Evolutionary conservation across 2,888 invertebrate species (phyloP).

Genomic region (Campoplex nolae): DNA sequence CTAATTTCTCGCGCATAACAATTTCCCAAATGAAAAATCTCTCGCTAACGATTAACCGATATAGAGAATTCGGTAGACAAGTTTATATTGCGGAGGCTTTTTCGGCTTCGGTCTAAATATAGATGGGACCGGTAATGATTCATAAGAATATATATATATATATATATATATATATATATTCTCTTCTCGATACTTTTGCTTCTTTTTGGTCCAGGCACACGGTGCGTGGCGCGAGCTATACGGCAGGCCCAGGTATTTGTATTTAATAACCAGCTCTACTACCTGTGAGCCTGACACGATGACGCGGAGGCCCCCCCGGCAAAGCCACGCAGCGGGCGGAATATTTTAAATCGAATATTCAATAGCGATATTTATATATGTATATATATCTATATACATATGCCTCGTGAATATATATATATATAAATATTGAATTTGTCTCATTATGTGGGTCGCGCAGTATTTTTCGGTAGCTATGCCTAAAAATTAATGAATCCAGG

Average conservation of each 20-base stretch:
- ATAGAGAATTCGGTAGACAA: conserved; percentile 37
- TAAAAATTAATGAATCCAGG: conserved; percentile 72
- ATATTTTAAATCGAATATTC: conserved; percentile 58
- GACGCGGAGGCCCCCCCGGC: conserved; percentile 60
- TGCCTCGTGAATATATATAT: too few species aligned
- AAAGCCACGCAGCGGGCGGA: conserved; percentile 59
- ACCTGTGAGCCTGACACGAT: conserved; percentile 64
- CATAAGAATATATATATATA: conserved; percentile 64
- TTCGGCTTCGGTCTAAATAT: conserved; percentile 68
- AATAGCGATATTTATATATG: conserved; percentile 17
- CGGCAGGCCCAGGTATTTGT: conserved; percentile 47
- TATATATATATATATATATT: not conserved
- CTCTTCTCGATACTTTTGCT: conserved; percentile 21
- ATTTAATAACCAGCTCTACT: conserved; percentile 66
- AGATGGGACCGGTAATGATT: conserved; percentile 72
- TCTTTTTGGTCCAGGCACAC: conserved; percentile 54
- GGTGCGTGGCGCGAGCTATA: conserved; percentile 28
- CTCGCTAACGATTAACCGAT: not conserved
- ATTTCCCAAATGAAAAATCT: not conserved
- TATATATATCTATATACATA: not conserved
- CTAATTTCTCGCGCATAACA: not conserved
- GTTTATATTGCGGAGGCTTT: conserved; percentile 36
- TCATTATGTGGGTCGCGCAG: conserved; percentile 73
- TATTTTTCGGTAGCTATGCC: conserved; percentile 65
- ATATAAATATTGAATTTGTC: conserved; percentile 73